Base-by-base conservation (phyloP, 2,888 invertebrate genomes). In the Pachliopta kotzebuea region DNA sequence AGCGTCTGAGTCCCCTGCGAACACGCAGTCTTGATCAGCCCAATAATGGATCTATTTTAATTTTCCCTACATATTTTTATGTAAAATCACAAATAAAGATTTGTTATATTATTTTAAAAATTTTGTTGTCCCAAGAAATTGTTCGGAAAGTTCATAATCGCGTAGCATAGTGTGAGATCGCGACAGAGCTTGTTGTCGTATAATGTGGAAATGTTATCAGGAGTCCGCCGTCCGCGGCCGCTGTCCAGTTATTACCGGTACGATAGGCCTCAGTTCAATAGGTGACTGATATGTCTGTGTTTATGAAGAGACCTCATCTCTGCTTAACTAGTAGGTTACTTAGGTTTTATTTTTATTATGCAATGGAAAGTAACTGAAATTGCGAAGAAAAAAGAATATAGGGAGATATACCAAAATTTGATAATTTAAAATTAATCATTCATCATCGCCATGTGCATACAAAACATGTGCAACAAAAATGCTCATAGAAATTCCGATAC, bases 231-330 rank as follows among this genome's bases (percentile, higher is more conserved):
- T 85, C 76, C 79, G 85, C 90, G 88, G 90, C 87, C 81, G 82
- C 70, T 72, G 88, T 86, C 93, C 86, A 84, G 93, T 92, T 91
- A 88, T 86, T 90, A 92, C 93, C 88, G 79, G 93, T 86, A 80
- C 70, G 80, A 81, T 84, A 87, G 92, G 88, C 92, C 90, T 86
- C 84, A 89, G 93, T 92, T 93, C 93, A 93, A 90, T 87, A 92
- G 93, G 93, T 93, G 91, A 87, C 83, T 85, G 90, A 92, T 91
- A 90, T 74, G 76, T 74, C 72, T 71, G 74, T 80, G 84, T 85
- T 83, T 80, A 84, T 82, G 79, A 78, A 81, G 77, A 86, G 90
- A 91, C 90, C 90, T 86, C 83, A 82, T 85, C 87, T 67, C 63
- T 56, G 55, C 42, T 59, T 63, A 64, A 53, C 54, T 20, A 60